Conservation (phyloP, 2,797 vertebrate species). For the Labeo calbasu region DNA sequence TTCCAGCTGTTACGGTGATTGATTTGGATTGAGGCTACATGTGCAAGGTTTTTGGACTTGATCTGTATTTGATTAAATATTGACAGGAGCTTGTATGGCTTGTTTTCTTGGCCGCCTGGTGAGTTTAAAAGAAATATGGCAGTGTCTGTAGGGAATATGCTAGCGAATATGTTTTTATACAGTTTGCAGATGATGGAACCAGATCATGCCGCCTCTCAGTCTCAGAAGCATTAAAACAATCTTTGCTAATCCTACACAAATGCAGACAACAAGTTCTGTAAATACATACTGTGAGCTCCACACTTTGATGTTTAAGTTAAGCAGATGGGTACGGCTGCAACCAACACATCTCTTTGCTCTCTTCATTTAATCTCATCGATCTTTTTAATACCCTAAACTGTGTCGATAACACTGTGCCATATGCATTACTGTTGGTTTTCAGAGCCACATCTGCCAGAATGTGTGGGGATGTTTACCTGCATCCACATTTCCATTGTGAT, state of each 20-base stretch:
- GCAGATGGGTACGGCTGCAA: neutral
- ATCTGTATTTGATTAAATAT: conserved; percentile 69
- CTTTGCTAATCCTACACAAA: conserved; percentile 7
- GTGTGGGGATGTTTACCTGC: neutral
- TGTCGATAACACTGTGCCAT: neutral
- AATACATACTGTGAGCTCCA: neutral
- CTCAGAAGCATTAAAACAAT: neutral
- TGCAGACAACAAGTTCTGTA: conserved; percentile 2
- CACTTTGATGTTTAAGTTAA: neutral
- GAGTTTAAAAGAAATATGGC: conserved; percentile 22
- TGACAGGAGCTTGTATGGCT: conserved; percentile 64
- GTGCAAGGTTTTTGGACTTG: conserved; percentile 48
- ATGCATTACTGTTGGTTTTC: neutral
- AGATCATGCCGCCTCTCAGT: neutral
- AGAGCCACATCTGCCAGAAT: neutral
- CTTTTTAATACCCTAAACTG: neutral
- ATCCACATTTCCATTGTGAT: conserved; percentile 3
- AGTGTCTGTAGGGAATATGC: neutral
- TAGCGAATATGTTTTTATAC: neutral
- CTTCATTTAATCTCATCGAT: neutral
- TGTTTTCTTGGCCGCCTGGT: conserved; percentile 28
- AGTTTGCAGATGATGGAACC: conserved; percentile 12
- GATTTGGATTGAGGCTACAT: conserved; percentile 66
- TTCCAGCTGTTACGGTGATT: conserved; percentile 59
- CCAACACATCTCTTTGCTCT: neutral